A percentile compares a stretch with the other conserved stretches of the same genome.
phyloP scores from a whole-genome alignment of 1,140 invertebrate species.

The Hyphantria cunea region DNA sequence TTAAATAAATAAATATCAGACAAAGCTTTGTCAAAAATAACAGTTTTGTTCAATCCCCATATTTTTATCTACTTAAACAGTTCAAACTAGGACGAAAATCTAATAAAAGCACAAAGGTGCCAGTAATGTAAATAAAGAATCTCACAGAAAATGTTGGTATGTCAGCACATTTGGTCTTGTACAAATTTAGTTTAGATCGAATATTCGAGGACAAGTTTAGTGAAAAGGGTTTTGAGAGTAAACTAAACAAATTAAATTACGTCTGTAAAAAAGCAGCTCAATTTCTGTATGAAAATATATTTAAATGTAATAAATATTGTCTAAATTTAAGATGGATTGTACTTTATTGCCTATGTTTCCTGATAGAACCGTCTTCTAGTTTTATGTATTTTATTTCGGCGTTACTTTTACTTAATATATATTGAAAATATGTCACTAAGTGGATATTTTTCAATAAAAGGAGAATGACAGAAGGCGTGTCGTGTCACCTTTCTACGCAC shows the following conservation, averaged over 20 bases:
- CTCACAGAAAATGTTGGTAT: constrained; percentile 67
- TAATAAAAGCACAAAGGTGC: constrained; percentile 62
- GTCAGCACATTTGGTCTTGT: constrained; percentile 63
- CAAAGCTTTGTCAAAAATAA: constrained; percentile 8
- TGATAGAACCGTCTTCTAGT: too few relatives aligned
- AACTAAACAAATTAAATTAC: constrained; percentile 70
- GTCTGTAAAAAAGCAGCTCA: constrained; percentile 51
- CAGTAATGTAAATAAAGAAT: constrained; percentile 69
- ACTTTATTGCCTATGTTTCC: too few relatives aligned
- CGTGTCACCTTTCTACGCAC: constrained; percentile 42
- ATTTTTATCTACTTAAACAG: constrained; percentile 11
- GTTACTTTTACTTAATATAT: too few relatives aligned
- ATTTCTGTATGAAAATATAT: constrained; percentile 33
- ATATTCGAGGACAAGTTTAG: constrained; percentile 65
- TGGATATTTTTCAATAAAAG: constrained; percentile 39
- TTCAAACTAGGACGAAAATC: constrained; percentile 44
- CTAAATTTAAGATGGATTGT: constrained; percentile 26
- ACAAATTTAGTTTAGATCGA: constrained; percentile 76
- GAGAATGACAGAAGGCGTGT: constrained; percentile 41
- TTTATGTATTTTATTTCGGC: too few relatives aligned
- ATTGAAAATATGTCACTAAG: neutral
- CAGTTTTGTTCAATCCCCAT: constrained; percentile 6
- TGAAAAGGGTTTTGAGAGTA: constrained; percentile 71
- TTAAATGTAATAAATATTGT: constrained; percentile 24
- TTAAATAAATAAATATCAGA: neutral